Evolutionary conservation across 2,797 vertebrate genomes (phyloP).

Genomic region (Prunella strophiata): DNA sequence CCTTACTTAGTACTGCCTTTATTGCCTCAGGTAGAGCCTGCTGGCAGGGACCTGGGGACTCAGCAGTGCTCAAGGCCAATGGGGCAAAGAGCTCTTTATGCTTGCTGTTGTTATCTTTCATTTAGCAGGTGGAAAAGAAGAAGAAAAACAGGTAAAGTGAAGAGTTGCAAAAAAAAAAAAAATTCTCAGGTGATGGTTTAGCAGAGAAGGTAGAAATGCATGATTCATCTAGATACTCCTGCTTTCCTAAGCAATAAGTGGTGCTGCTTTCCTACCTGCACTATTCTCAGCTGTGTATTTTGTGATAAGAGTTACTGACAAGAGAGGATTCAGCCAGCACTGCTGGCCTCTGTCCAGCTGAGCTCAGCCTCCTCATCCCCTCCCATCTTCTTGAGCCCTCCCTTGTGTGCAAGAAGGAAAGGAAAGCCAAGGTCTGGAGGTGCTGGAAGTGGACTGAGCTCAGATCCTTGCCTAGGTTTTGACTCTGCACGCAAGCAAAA

Average conservation of each 20-base stretch:
- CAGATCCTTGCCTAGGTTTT: background rate
- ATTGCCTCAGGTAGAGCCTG: background rate
- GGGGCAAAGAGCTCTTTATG: background rate
- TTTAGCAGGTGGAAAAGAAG: background rate
- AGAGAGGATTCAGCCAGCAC: background rate
- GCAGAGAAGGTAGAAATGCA: background rate
- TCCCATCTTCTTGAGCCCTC: background rate
- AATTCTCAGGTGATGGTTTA: background rate
- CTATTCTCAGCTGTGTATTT: background rate
- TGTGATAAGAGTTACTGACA: background rate
- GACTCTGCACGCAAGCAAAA: fast-evolving
- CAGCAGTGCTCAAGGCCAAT: background rate
- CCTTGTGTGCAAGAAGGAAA: background rate
- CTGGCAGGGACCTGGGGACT: background rate
- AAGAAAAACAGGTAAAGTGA: background rate
- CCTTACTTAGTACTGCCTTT: background rate
- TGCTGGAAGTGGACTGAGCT: background rate
- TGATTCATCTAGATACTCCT: background rate
- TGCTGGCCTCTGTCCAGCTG: background rate
- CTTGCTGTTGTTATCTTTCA: background rate
- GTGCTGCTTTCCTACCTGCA: background rate
- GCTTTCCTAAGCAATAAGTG: background rate
- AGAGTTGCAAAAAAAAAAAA: background rate
- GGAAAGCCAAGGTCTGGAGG: background rate
- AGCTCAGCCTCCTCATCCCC: background rate